Conservation (phyloP, 2,888 invertebrate species). For the Drosophila nigritarsus region DNA sequence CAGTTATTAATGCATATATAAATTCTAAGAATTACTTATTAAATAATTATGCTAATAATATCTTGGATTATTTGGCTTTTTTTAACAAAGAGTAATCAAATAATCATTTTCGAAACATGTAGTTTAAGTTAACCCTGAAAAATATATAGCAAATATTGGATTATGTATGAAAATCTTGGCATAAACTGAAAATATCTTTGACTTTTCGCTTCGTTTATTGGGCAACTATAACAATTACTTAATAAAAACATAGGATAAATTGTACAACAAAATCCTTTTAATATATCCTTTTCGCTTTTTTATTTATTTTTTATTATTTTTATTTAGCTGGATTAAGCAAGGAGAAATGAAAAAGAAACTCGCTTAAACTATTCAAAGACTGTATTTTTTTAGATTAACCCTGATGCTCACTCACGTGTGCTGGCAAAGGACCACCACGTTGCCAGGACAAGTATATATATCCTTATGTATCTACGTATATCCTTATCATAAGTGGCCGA, state of each 20-base stretch:
- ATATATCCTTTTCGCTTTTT: neutral
- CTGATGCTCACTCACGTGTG: neutral
- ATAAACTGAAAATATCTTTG: neutral
- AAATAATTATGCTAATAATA: neutral
- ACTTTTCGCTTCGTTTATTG: too few species aligned
- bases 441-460: conserved; percentile 27
- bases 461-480: neutral
- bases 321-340: neutral
- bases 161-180: neutral
- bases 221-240: neutral
- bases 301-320: neutral
- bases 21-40: neutral
- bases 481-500: conserved; percentile 56
- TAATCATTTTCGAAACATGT: too few species aligned
- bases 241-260: neutral
- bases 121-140: too few species aligned
- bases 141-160: neutral
- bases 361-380: neutral
- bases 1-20: neutral
- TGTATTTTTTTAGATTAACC: neutral
- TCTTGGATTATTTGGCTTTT: neutral
- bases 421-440: conserved; percentile 61
- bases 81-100: neutral
- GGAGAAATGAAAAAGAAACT: conserved; percentile 1
- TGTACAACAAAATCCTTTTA: neutral